Conservation (phyloP, 2,888 invertebrate genomes). For the Stenodera caucasica region DNA sequence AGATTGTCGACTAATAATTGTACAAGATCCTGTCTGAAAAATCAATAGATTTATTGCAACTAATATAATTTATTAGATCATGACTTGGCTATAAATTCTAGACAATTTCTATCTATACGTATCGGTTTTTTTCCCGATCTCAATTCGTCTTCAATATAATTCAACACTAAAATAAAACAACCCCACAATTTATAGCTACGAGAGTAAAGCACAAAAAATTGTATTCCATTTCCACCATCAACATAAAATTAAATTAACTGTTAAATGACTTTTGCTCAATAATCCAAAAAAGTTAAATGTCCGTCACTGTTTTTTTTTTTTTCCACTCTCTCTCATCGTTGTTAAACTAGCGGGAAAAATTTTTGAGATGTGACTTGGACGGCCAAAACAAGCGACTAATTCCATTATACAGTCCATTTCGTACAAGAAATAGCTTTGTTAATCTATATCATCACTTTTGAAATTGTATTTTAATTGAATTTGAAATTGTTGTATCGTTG, state of each 20-base stretch:
- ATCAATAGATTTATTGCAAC: conserved; percentile 4
- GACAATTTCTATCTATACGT: background rate
- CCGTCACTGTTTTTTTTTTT: background rate
- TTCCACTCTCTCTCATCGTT: background rate
- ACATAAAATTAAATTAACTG: background rate
- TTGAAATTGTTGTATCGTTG: background rate
- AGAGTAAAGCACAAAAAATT: too few species aligned
- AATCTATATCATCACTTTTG: background rate
- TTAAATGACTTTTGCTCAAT: background rate
- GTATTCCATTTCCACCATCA: too few species aligned
- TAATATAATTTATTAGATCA: conserved; percentile 8
- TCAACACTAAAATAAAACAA: background rate
- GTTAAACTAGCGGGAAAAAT: background rate
- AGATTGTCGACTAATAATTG: too few species aligned
- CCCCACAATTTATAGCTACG: too few species aligned
- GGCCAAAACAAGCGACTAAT: conserved; percentile 7
- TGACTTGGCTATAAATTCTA: background rate
- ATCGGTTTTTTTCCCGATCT: background rate
- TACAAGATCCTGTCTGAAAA: background rate
- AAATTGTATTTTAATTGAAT: conserved; percentile 7
- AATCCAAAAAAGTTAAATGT: background rate
- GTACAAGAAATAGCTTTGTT: conserved; percentile 5
- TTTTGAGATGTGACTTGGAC: background rate
- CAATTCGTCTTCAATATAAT: background rate
- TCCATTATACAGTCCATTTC: background rate